These are phyloP conservation scores for Pygoscelis antarcticus DNA, from an alignment of 2,113 vertebrate species.

Conservation along the genomic window DNA sequence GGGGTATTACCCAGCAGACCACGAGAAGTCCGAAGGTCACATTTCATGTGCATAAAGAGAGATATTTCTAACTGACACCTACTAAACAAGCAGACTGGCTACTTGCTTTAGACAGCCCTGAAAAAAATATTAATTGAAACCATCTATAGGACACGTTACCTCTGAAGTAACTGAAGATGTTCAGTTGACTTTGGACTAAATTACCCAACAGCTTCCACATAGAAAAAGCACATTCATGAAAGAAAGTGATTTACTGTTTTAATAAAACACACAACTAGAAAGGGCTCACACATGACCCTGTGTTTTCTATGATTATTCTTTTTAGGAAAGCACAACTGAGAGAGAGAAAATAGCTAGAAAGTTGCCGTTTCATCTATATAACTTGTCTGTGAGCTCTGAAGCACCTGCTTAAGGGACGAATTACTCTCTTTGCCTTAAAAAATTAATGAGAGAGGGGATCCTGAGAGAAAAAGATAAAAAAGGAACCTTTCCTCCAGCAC, in stretches of 20 bases:
- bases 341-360: neutral
- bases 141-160: neutral
- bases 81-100: neutral
- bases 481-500: neutral
- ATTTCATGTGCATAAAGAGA: neutral
- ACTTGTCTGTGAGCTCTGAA: neutral
- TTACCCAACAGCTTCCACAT: neutral
- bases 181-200: conserved; percentile 22
- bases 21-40: neutral
- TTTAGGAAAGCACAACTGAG: neutral
- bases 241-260: conserved; percentile 33
- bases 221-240: neutral
- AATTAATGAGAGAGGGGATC: neutral
- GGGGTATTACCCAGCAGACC: neutral
- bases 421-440: neutral
- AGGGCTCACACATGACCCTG: neutral
- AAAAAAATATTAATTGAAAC: conserved; percentile 1
- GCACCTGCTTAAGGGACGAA: neutral
- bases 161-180: conserved; percentile 11
- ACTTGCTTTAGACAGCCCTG: neutral
- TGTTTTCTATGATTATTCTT: neutral
- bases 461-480: neutral
- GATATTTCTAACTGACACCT: neutral
- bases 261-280: neutral
- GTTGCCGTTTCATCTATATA: neutral